phyloP scores from a whole-genome alignment of 2,113 vertebrate genomes.

The Tamias sibiricus region DNA sequence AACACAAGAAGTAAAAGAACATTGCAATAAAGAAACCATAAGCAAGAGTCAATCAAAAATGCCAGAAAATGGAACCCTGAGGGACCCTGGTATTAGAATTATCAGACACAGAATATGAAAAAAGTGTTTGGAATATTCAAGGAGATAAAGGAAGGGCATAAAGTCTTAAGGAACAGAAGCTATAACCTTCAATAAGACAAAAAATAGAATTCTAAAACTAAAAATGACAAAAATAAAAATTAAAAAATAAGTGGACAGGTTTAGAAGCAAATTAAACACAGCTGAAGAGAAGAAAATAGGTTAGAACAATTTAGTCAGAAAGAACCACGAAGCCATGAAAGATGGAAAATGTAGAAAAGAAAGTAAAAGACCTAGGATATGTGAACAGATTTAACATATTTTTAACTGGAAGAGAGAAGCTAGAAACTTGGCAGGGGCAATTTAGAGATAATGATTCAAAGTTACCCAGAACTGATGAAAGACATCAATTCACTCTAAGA shows the following conservation, averaged over 20 bases:
- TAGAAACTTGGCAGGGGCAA: not conserved
- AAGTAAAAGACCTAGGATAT: not conserved
- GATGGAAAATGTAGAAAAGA: not conserved
- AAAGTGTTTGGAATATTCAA: not conserved
- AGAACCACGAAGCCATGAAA: not conserved
- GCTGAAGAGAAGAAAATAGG: not conserved
- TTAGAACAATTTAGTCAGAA: not conserved
- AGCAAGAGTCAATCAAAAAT: not conserved
- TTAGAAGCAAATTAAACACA: not conserved
- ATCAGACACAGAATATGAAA: not conserved
- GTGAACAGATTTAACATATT: not conserved
- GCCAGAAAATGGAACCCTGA: not conserved
- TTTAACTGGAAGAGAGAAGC: not conserved
- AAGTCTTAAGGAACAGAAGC: not conserved
- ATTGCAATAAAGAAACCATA: not conserved
- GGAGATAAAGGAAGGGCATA: not conserved
- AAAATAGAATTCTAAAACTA: not conserved
- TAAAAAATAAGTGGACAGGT: not conserved
- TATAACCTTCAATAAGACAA: not conserved
- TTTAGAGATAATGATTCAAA: not conserved
- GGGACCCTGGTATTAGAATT: not conserved
- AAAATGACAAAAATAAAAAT: not conserved
- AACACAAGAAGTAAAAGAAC: not conserved
- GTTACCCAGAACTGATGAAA: not conserved
- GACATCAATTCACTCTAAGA: not conserved